phyloP scores from a whole-genome alignment of 1,140 invertebrate genomes.

The Protaetia brevitarsis region DNA sequence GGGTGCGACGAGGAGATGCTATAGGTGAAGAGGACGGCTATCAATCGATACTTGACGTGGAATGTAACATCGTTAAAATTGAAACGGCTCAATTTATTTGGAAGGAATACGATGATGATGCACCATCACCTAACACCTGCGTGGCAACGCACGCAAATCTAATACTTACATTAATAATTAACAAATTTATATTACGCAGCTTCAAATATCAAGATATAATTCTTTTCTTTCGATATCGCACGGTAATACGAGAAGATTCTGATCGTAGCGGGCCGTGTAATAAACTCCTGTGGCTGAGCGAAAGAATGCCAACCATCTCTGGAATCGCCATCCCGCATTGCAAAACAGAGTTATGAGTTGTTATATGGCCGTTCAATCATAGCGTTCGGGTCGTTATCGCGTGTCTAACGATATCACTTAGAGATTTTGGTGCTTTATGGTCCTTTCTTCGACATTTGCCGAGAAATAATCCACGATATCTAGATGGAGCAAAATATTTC shows the following conservation, averaged over 20 bases:
- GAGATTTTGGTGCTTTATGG: conserved; percentile 23
- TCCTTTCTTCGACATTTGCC: background rate
- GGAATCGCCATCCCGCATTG: conserved; percentile 36
- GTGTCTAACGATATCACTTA: conserved; percentile 31
- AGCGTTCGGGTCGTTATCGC: conserved; percentile 30
- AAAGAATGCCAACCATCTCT: conserved; percentile 34
- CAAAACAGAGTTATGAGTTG: conserved; percentile 40
- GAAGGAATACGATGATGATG: background rate
- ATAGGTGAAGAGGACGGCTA: background rate
- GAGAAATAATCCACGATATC: background rate
- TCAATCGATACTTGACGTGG: conserved; percentile 9
- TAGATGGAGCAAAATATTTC: background rate
- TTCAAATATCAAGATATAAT: no score
- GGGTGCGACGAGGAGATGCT: background rate
- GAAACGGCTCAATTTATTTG: conserved; percentile 9
- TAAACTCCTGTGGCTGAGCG: conserved; percentile 30
- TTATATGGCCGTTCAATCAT: conserved; percentile 39
- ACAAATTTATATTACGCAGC: no score
- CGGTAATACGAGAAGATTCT: background rate
- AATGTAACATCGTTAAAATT: conserved; percentile 11
- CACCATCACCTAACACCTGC: background rate
- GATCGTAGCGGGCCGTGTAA: conserved; percentile 20
- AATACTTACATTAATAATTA: background rate
- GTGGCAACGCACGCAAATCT: background rate
- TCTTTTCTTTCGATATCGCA: background rate